Evolutionary conservation across 2,113 vertebrate genomes (phyloP).

Genomic region (Lamprotornis superbus): DNA sequence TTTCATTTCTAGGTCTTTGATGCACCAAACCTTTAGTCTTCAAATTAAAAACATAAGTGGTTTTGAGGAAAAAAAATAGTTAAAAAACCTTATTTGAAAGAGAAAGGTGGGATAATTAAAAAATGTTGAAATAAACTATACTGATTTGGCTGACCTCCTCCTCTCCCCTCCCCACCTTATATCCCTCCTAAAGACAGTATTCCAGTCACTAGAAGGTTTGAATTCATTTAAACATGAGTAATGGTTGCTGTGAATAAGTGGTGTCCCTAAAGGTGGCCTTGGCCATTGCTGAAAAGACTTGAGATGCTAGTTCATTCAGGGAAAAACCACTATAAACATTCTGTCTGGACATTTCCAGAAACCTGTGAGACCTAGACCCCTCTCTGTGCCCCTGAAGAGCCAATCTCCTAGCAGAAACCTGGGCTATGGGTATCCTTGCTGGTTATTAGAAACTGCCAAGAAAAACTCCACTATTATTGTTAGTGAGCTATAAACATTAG

Average conservation of each 20-base stretch:
- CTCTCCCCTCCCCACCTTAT: not conserved
- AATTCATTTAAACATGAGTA: not conserved
- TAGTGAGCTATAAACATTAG: not conserved
- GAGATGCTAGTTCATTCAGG: not conserved
- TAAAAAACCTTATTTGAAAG: not conserved
- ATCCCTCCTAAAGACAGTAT: not conserved
- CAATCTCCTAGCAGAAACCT: not conserved
- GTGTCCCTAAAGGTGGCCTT: not conserved
- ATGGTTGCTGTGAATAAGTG: not conserved
- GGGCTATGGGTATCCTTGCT: accelerated
- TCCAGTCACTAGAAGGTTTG: not conserved
- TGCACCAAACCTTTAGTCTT: not conserved
- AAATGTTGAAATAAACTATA: not conserved
- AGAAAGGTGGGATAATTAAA: not conserved
- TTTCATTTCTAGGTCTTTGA: too few relatives aligned
- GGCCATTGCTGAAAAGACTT: not conserved
- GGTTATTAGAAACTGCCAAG: not conserved
- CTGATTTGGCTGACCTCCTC: not conserved
- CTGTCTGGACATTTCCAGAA: not conserved
- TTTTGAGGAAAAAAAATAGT: not conserved
- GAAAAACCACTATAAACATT: not conserved
- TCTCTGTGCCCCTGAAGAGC: not conserved
- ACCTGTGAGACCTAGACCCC: not conserved
- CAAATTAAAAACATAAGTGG: not conserved
- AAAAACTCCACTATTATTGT: not conserved